Evolutionary conservation across 2,113 vertebrate species (phyloP), one percentile per base, ranked within the genome.

Genomic region (Lepisosteus osseus): DNA sequence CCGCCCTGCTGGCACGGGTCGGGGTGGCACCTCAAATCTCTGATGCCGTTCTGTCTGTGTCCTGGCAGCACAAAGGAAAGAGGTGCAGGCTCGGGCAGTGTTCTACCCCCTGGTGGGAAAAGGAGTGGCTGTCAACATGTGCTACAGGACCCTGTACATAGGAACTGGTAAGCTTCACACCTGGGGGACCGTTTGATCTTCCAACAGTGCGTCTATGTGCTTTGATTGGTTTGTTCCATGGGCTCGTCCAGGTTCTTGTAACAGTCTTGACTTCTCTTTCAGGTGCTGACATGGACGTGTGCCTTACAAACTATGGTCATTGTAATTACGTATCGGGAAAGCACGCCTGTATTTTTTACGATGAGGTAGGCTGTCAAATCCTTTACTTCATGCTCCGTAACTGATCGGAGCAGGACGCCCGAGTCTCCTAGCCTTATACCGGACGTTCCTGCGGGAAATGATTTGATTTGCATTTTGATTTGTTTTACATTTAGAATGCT

Each of bases 281-380:
- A 99, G 97, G 97, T 93, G 97, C 97, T 80, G 97, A 99, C 91
- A 99, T 99, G 97, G 97, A 99, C 41, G 96, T 99, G 93, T 98
- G 97, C 96, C 97, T 99, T 96, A 95, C 94, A 86, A 98, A 96
- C 89, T 99, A 98, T 54, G 96, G 97, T 92, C 95, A 95, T 89
- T 99, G 97, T 88, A 98, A 96, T 88, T 99, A 94, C 29, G 91
- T 99, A 85, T 99, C 97, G 12, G 97, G 97, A 82, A 99, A 98
- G 76, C 97, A 99, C 0, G 97, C 97, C 83, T 99, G 97, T 81
- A 99, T 99, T 86, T 99, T 99, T 89, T 99, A 96, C 1, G 97
- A 99, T 74, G 97, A 98, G 95, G 97, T 98, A 86, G 85, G 90
- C 0, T 6, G 0, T 54, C 6, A 14, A 40, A 72, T 7, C 47